phyloP scores from a whole-genome alignment of 2,797 vertebrate genomes.

The Leptoclinus maculatus region DNA sequence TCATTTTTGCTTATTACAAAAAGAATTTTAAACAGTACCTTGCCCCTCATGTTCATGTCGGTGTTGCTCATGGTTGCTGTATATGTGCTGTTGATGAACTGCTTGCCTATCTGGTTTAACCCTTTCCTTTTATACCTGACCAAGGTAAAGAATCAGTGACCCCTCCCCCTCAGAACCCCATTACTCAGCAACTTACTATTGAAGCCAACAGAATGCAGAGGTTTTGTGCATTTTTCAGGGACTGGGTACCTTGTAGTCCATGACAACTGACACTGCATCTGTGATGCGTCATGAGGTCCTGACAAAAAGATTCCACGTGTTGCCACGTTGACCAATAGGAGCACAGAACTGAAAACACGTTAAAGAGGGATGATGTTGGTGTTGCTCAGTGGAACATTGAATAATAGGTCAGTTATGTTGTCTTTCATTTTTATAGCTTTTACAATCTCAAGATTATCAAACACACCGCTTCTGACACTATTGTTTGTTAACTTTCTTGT shows the following conservation, averaged over 20 bases:
- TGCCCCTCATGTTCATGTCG: constrained; percentile 74
- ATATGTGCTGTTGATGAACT: constrained; percentile 56
- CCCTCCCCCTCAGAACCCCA: constrained; percentile 39
- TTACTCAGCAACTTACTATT: constrained; percentile 69
- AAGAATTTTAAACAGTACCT: constrained; percentile 38
- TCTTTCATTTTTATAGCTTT: not conserved
- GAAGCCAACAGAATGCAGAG: constrained; percentile 53
- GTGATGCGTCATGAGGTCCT: not conserved
- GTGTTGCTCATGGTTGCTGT: constrained; percentile 70
- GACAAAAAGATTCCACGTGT: not conserved
- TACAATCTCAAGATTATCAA: not conserved
- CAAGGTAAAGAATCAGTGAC: constrained; percentile 55
- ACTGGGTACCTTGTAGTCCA: constrained; percentile 23
- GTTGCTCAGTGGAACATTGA: not conserved
- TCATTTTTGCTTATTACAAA: not conserved
- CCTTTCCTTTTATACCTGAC: constrained; percentile 79
- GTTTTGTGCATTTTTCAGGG: constrained; percentile 45
- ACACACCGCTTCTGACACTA: not conserved
- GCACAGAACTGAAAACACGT: not conserved
- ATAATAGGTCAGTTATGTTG: not conserved
- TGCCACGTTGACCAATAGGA: not conserved
- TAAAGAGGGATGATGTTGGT: not conserved
- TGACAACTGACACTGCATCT: not conserved
- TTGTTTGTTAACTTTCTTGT: not conserved
- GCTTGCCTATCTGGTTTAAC: constrained; percentile 70